A percentile compares a stretch with the other conserved stretches of the same genome.
Conservation (phyloP, 2,113 vertebrate genomes). For the Scatophagus argus region DNA sequence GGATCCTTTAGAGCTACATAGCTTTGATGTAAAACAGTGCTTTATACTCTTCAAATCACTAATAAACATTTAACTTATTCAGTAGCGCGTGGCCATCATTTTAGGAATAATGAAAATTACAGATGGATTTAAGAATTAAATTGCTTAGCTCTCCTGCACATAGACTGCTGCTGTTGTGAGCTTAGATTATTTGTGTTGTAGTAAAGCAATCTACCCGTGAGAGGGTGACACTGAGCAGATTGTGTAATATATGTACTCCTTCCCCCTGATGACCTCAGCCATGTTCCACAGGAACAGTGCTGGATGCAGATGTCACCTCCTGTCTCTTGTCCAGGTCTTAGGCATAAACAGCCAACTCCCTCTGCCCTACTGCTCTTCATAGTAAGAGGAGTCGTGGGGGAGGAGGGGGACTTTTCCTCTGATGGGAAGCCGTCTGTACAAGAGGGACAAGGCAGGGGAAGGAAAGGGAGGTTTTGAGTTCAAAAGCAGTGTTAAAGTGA, state of each 20-base stretch:
- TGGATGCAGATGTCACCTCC: conserved; percentile 62
- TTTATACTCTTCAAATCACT: background rate
- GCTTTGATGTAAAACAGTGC: background rate
- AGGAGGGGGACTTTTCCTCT: conserved; percentile 54
- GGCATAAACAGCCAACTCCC: conserved; percentile 21
- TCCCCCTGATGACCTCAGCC: conserved; percentile 41
- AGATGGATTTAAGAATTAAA: background rate
- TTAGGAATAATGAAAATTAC: background rate
- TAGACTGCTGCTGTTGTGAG: background rate
- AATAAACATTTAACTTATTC: background rate
- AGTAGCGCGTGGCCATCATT: background rate
- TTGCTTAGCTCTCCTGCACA: background rate
- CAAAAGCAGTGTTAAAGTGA: conserved; percentile 24
- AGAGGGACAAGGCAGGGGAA: conserved; percentile 65
- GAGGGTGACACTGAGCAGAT: conserved; percentile 38
- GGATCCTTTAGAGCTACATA: background rate
- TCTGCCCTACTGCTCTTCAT: conserved; percentile 16
- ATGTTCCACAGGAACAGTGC: conserved; percentile 32
- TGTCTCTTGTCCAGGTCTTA: conserved; percentile 34
- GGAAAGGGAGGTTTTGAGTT: conserved; percentile 66
- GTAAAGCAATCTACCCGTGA: conserved; percentile 49
- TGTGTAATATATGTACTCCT: background rate
- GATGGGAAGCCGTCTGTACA: conserved; percentile 50
- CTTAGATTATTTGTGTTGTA: conserved; percentile 20
- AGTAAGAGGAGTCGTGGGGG: conserved; percentile 34